Evolutionary conservation across 2,113 vertebrate species (phyloP).

Genomic region (Erinaceus europaeus): DNA sequence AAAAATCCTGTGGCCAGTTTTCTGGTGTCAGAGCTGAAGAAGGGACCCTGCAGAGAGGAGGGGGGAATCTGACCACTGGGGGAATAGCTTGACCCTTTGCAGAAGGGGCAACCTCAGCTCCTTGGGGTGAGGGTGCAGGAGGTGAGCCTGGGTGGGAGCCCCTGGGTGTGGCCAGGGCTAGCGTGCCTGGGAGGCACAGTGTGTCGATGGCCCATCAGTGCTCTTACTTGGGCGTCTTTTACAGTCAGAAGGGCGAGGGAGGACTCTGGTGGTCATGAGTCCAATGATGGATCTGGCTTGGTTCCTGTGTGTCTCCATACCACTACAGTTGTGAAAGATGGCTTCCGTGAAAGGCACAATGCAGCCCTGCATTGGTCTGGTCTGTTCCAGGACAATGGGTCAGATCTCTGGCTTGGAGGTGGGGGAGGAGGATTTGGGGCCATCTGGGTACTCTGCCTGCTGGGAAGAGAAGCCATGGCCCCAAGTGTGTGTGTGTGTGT

Average conservation of each 20-base stretch:
- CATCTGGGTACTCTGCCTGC: not conserved
- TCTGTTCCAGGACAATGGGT: not conserved
- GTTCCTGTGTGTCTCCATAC: not conserved
- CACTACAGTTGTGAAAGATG: no score
- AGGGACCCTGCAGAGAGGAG: no score
- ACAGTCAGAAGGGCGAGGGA: not conserved
- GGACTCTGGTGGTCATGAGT: not conserved
- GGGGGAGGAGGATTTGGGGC: not conserved
- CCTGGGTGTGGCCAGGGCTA: not conserved
- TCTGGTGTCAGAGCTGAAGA: no score
- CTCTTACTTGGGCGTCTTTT: not conserved
- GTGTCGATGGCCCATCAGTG: not conserved
- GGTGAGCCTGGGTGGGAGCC: not conserved
- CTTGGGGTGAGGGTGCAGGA: no score
- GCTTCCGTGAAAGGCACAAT: no score
- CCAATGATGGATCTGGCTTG: not conserved
- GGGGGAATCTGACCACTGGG: no score
- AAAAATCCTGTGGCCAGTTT: no score
- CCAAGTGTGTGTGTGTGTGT: rapidly evolving
- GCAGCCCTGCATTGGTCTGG: not conserved
- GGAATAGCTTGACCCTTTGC: no score
- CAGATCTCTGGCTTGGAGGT: not conserved
- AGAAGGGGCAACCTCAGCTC: no score
- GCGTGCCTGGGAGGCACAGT: not conserved
- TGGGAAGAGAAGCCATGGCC: not conserved